These are phyloP conservation scores for Aegypius monachus DNA, from an alignment of 2,113 vertebrate species.

Conservation along the genomic window DNA sequence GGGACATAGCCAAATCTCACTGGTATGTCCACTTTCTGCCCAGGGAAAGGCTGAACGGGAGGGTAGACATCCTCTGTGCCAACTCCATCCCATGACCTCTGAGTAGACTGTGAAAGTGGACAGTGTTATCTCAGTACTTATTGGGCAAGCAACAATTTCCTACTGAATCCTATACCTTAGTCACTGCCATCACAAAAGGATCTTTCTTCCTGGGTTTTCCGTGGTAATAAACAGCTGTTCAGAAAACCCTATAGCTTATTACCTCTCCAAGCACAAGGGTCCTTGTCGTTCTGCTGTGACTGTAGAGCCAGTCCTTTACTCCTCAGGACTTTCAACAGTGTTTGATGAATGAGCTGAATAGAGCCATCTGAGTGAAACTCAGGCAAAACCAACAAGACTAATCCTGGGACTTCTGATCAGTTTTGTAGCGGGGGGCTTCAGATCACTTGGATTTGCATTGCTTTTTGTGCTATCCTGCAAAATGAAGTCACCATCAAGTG, in stretches of 20 bases:
- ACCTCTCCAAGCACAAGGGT: no score
- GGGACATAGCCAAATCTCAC: neutral
- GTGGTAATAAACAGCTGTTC: no score
- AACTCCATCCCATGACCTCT: neutral
- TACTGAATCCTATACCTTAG: no score
- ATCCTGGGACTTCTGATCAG: accelerated
- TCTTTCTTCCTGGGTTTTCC: no score
- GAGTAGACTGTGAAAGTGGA: neutral
- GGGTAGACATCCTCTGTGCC: neutral
- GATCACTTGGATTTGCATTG: neutral
- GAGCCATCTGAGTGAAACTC: neutral
- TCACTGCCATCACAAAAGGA: no score
- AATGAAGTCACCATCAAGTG: neutral
- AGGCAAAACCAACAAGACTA: neutral
- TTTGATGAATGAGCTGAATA: neutral
- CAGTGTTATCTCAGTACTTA: neutral
- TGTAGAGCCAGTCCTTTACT: no score
- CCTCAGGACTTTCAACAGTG: no score
- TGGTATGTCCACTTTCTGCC: neutral
- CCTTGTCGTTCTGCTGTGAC: no score
- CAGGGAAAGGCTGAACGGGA: neutral
- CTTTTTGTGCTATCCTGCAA: neutral
- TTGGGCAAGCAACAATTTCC: neutral
- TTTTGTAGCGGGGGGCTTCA: neutral
- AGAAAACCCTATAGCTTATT: no score